Conservation (phyloP, 1,140 invertebrate genomes). For the Zaprionus gabonicus region DNA sequence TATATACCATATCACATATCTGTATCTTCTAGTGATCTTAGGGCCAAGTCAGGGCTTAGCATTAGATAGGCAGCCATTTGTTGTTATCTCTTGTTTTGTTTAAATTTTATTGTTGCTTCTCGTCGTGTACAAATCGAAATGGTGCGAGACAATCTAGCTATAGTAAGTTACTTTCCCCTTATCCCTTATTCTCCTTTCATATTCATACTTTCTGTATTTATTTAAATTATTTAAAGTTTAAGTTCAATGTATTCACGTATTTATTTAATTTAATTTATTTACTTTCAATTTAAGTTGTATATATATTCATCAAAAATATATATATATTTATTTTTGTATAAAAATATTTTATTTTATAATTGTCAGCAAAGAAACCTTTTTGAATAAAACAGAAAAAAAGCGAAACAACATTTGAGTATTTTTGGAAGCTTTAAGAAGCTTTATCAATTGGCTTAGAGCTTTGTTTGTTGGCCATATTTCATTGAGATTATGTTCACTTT, state of each 20-base stretch:
- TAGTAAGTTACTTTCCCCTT: conserved; percentile 1
- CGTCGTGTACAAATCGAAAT: conserved; percentile 64
- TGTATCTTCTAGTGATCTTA: conserved; percentile 14
- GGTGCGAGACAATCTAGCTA: conserved; percentile 50
- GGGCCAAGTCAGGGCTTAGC: conserved; percentile 22
- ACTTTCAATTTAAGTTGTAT: conserved; percentile 43
- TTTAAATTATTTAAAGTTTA: conserved; percentile 46
- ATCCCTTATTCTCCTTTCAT: conserved; percentile 1
- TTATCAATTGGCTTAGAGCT: too few relatives aligned
- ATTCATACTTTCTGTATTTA: conserved; percentile 33
- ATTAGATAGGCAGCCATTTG: conserved; percentile 22
- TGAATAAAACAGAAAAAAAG: neutral
- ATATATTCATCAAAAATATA: neutral
- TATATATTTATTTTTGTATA: neutral
- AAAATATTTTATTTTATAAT: neutral
- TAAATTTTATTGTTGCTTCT: conserved; percentile 57
- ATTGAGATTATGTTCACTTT: too few relatives aligned
- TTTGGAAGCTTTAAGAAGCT: too few relatives aligned
- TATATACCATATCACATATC: conserved; percentile 18
- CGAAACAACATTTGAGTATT: too few relatives aligned
- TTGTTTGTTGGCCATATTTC: too few relatives aligned
- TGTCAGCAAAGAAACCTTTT: neutral
- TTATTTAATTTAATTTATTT: conserved; percentile 31
- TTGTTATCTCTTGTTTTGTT: conserved; percentile 62
- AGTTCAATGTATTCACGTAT: conserved; percentile 36